A percentile compares a stretch with the other conserved stretches of the same genome.
Conservation (phyloP, 2,797 vertebrate genomes). For the Danio kyathit region DNA sequence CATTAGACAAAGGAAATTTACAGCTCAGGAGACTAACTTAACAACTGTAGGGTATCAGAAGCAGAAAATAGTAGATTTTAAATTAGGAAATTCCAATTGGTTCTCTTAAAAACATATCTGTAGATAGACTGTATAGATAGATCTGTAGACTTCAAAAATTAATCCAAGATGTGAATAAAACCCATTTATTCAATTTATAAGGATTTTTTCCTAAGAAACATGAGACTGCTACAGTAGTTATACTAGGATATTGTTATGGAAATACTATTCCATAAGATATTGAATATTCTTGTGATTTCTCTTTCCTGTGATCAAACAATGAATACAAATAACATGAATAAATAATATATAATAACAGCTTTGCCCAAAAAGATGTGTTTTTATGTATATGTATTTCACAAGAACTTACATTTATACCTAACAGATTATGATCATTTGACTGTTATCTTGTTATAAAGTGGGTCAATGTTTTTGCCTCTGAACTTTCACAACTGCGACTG, state of each 20-base stretch:
- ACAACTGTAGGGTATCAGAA: neutral
- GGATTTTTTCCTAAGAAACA: neutral
- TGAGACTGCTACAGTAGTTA: neutral
- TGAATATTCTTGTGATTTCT: no score
- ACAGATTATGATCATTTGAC: no score
- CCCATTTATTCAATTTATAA: neutral
- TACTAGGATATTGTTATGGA: neutral
- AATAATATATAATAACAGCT: no score
- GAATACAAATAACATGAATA: no score
- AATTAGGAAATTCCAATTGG: neutral
- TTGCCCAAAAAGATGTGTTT: no score
- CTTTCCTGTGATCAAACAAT: neutral
- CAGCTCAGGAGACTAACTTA: neutral
- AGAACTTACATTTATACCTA: no score
- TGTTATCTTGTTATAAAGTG: neutral
- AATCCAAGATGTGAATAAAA: neutral
- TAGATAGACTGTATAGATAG: no score
- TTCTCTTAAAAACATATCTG: neutral
- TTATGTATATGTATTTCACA: no score
- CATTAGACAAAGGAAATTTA: no score
- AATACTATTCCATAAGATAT: neutral
- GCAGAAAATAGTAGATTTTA: neutral
- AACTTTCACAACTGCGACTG: neutral
- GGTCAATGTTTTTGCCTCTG: neutral
- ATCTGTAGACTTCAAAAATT: neutral